Base-by-base conservation (phyloP, 2,888 invertebrate species). In the Deilephila elpenor region DNA sequence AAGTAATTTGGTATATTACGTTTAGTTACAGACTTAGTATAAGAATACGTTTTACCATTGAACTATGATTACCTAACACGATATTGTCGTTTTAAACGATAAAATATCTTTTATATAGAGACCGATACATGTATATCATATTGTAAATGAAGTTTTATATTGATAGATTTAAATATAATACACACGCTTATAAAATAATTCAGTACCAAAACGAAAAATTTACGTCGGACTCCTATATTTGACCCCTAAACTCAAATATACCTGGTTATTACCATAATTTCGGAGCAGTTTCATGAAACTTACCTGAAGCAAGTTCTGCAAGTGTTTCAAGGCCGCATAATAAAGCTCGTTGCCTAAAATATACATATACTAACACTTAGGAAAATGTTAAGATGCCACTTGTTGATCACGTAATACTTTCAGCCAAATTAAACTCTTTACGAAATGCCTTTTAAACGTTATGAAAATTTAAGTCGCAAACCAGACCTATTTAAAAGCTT, bases 1-100 rank as follows among this genome's bases (percentile, higher is more conserved):
- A 88, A 95, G 93, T 89, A 78, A 53, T 59, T 34, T 44, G 8
- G 0, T 44, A 4, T 44, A 44, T 44, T 14, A 44, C 44, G 11
- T 44, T 44, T 44, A 3, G 14, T 44, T 44, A 11, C 14, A 44
- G 3, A 11, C 44, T 11, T 44, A 1, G 8, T 11, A 14, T 44
- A 11, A 25, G 25, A 25, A 8, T 11, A 11, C 11, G 2, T 44
- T 14, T 3, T 44, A 11, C 44, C 14, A 44, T 44, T 11, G 14
- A 44, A 14, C 14, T 44, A 44, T 32, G 44, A 44, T 44, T 14
- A 44, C 2, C 14, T 14, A 14, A 11, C 44, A 44, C 11, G 14
- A 44, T 44, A 44, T 44, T 11, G 44, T 44, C 3, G 44, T 44
- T 44, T 44, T 44, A 2, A 44, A 1, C 3, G 44, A 44, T 11